Evolutionary conservation across 2,113 vertebrate species (phyloP), one percentile per base, ranked within the genome.

Genomic region (Lycocorax pyrrhopterus): DNA sequence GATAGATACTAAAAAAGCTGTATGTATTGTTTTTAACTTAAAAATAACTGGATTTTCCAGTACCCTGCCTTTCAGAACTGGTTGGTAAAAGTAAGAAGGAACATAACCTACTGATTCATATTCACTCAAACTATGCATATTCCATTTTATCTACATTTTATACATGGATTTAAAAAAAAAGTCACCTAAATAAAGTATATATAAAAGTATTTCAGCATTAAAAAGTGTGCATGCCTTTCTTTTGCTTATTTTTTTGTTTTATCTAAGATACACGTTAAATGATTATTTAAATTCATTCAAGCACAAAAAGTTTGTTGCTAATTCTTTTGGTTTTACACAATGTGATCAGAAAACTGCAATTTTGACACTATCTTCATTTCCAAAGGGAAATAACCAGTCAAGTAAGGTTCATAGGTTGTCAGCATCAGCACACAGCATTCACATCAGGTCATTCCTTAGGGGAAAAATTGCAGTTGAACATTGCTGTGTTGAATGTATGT

Each of bases 11-110:
- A 23, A 51, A 73, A 83, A 47, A 51, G 1, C 6, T 10, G 1
- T 37, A 9, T 33, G 1, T n/a, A 17, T 62, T 51, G 3, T 15
- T 58, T 73, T 33, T 20, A 23, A 51, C 6, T 51, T 33, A 13
- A 52, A 66, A 52, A 23, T 56, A 5, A 3, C 2, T 11, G 37
- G 1, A 3, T 58, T 58, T 51, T 62, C 46, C 4, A 0, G 2
- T 52, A 66, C 9, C 0, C 2, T 53, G 13, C 4, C 29, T 53
- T 63, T 76, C 27, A 68, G 7, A 35, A 49, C 16, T 80, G 32
- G 5, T 6, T 39, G 4, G 1, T 4, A 71, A 76, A 75, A 21
- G 7, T 43, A 58, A 41, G 37, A 90, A 87, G 23, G 5, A 86
- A 29, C 8, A 52, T 32, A 20, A 17, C 1, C 14, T 53, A 53